A percentile compares a stretch with the other conserved stretches of the same genome.
Evolutionary conservation across 2,113 vertebrate species (phyloP).

Genomic region (Echinops telfairi): DNA sequence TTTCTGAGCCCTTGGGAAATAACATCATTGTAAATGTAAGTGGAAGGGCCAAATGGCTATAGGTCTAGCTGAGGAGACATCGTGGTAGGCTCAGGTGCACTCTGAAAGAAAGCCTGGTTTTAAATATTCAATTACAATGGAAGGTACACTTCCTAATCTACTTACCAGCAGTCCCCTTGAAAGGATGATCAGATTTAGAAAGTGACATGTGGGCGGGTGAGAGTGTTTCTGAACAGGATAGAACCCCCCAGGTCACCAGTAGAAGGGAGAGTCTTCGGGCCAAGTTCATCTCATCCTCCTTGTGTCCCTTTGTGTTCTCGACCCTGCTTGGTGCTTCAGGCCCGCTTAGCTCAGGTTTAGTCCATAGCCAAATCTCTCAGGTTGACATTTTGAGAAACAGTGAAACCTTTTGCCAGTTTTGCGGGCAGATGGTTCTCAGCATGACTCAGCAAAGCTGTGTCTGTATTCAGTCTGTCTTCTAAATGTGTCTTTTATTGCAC

Average conservation of each 20-base stretch:
- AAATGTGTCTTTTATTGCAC: constrained; percentile 28
- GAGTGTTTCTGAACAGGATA: constrained; percentile 19
- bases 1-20: constrained; percentile 69
- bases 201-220: not conserved
- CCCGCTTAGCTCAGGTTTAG: constrained; percentile 34
- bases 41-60: constrained; percentile 49
- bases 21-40: constrained; percentile 49
- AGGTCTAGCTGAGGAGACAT: not conserved
- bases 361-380: constrained; percentile 31
- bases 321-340: not conserved
- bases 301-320: not conserved
- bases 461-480: not conserved
- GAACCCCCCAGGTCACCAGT: not conserved
- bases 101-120: constrained; percentile 20
- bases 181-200: constrained; percentile 49
- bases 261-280: not conserved
- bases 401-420: constrained; percentile 56
- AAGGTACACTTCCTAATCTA: constrained; percentile 48
- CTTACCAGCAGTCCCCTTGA: constrained; percentile 42
- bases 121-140: constrained; percentile 67
- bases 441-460: constrained; percentile 47
- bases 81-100: constrained; percentile 67
- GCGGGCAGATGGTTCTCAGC: constrained; percentile 75
- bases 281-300: not conserved
- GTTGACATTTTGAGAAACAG: constrained; percentile 56